phyloP scores from a whole-genome alignment of 1,140 invertebrate species.

The Drosophila pectinifera region DNA sequence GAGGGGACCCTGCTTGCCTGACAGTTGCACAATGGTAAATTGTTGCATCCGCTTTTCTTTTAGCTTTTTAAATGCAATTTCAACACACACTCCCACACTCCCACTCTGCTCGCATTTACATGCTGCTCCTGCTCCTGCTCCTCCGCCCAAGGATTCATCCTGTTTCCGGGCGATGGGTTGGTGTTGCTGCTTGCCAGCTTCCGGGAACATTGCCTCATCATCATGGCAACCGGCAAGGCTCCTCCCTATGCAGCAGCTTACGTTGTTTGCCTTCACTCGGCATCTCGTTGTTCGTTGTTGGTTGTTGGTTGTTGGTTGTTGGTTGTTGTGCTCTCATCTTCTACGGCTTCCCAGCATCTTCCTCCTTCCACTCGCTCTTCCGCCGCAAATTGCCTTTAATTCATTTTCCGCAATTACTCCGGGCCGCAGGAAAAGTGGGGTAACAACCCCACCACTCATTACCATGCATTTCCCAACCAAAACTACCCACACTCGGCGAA shows the following conservation, averaged over 20 bases:
- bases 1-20: slow-evolving; percentile 15
- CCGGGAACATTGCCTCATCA: slow-evolving; percentile 54
- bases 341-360: slow-evolving; percentile 3
- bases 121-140: slow-evolving; percentile 37
- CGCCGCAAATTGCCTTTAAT: slow-evolving; percentile 74
- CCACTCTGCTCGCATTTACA: slow-evolving; percentile 35
- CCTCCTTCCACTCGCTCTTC: slow-evolving; percentile 16
- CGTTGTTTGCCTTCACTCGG: slow-evolving; percentile 71
- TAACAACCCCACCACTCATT: slow-evolving; percentile 47
- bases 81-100: slow-evolving; percentile 15
- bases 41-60: slow-evolving; percentile 76
- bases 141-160: slow-evolving; percentile 30
- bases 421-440: slow-evolving; percentile 25
- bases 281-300: slow-evolving; percentile 55
- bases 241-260: slow-evolving; percentile 51
- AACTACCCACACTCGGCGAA: slow-evolving; percentile 6
- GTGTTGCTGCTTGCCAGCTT: slow-evolving; percentile 44
- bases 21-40: slow-evolving; percentile 63
- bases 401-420: slow-evolving; percentile 76
- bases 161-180: slow-evolving; percentile 43
- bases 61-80: slow-evolving; percentile 71
- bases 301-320: slow-evolving; percentile 56
- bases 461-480: slow-evolving; percentile 52
- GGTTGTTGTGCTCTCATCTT: slow-evolving; percentile 37
- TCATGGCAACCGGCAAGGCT: slow-evolving; percentile 16